Evolutionary conservation across 2,888 invertebrate genomes (phyloP), one percentile per base, ranked within the genome.

Genomic region (Cheilosia vulpina): DNA sequence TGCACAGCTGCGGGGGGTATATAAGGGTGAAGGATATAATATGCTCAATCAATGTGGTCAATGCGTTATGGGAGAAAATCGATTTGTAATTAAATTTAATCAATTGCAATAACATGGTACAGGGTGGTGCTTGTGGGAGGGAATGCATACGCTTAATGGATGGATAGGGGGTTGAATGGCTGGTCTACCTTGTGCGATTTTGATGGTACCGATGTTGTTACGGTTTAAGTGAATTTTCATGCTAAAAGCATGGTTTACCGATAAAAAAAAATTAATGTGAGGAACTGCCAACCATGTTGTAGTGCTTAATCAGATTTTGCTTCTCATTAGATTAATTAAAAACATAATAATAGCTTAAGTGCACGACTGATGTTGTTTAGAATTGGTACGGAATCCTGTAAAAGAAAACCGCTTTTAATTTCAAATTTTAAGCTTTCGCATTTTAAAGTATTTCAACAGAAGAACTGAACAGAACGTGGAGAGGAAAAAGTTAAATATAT

Each of bases 81-180:
- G 85, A 85, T 85, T 85, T 85, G 85, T 85, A 85, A 85, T 85
- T 85, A 85, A 85, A 85, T 81, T 85, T 85, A 85, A 85, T 85
- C 85, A 85, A 81, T 85, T 72, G 85, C 85, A 81, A 77, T 80
- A 76, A 68, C 58, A 71, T 65, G 34, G 57, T 72, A 52, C 31
- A 19, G 43, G 31, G 63, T 19, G 24, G 19, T n/a, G 27, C 9
- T 19, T 15, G 50, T 13, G n/a, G 11, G 3, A n/a, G 13, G 47
- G 19, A 21, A 4, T 19, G 41, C 5, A 57, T 17, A 53, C n/a
- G 13, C n/a, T 55, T 38, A 50, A 58, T 58, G 41, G 62, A 52
- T 17, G 52, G 15, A 21, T 58, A 4, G 6, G 4, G 11, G 7
- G n/a, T 13, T 11, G 11, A 31, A 2, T 27, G 52, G 27, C 17